Conservation (phyloP, 1,140 invertebrate genomes). For the Ips nitidus region DNA sequence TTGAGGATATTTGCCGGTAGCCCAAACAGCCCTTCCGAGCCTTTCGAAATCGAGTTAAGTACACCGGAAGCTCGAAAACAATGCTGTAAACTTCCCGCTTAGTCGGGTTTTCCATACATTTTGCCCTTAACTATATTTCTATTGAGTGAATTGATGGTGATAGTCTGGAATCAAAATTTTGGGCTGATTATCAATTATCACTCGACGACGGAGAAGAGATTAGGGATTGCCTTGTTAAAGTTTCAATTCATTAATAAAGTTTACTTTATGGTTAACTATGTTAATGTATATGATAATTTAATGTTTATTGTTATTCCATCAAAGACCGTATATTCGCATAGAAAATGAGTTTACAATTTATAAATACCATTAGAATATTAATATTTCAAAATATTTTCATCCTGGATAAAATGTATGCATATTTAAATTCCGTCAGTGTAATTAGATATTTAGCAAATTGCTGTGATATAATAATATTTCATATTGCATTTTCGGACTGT, state of each 20-base stretch:
- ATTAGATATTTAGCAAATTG: constrained; percentile 29
- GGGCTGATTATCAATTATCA: constrained; percentile 15
- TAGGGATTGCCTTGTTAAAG: neutral
- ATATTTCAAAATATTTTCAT: too few relatives aligned
- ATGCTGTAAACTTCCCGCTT: constrained; percentile 28
- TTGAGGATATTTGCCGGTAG: constrained; percentile 15
- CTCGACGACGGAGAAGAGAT: neutral
- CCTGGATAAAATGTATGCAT: too few relatives aligned
- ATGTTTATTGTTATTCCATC: too few relatives aligned
- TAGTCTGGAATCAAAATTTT: constrained; percentile 23
- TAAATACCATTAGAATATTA: too few relatives aligned
- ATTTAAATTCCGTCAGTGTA: constrained; percentile 24
- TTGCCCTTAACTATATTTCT: constrained; percentile 24
- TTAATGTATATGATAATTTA: too few relatives aligned
- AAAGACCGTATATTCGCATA: too few relatives aligned
- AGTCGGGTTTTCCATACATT: constrained; percentile 26
- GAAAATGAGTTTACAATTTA: too few relatives aligned
- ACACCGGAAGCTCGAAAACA: constrained; percentile 28
- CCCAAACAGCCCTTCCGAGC: constrained; percentile 24
- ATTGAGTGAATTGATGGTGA: constrained; percentile 19
- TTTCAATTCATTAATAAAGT: too few relatives aligned
- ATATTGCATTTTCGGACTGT: constrained; percentile 11
- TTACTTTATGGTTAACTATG: too few relatives aligned
- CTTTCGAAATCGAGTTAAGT: constrained; percentile 26
- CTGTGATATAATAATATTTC: constrained; percentile 23